Evolutionary conservation across 2,113 vertebrate species (phyloP).

Genomic region (Pygoscelis adeliae): DNA sequence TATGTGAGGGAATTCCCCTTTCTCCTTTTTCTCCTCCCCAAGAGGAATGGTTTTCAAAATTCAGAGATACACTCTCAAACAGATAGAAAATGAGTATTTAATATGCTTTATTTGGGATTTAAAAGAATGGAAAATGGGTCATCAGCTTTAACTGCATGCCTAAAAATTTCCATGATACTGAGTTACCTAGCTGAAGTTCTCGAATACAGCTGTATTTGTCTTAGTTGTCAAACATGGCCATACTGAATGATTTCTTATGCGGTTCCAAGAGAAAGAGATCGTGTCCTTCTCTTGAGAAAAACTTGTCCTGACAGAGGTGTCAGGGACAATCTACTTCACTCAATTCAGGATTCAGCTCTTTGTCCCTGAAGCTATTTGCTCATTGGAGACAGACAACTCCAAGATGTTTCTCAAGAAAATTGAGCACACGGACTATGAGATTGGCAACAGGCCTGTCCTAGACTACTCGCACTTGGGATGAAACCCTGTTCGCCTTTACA

Average conservation of each 20-base stretch:
- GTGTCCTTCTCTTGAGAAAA: not conserved
- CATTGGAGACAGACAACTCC: not conserved
- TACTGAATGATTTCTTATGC: not conserved
- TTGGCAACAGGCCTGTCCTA: not conserved
- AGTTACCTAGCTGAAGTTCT: not conserved
- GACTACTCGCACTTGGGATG: not conserved
- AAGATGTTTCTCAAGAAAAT: constrained; percentile 27
- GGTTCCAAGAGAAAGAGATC: not conserved
- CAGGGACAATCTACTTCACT: constrained; percentile 52
- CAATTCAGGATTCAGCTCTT: not conserved
- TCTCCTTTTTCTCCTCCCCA: not conserved
- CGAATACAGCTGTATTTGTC: not conserved
- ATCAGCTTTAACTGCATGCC: not conserved
- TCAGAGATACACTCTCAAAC: not conserved
- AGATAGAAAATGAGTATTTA: not conserved
- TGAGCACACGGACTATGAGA: not conserved
- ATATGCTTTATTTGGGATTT: not conserved
- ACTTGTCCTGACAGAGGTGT: constrained; percentile 57
- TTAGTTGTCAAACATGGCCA: not conserved
- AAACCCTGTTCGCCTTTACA: not conserved
- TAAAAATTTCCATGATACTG: not conserved
- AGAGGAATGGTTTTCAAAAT: not conserved
- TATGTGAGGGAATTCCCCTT: not conserved
- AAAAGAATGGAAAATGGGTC: constrained; percentile 12
- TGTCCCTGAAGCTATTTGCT: constrained; percentile 1